These are phyloP conservation scores for Hydrozoanthus tunicans DNA, from an alignment of 64 coral and sea anemone genomes.

Conservation along the genomic window DNA sequence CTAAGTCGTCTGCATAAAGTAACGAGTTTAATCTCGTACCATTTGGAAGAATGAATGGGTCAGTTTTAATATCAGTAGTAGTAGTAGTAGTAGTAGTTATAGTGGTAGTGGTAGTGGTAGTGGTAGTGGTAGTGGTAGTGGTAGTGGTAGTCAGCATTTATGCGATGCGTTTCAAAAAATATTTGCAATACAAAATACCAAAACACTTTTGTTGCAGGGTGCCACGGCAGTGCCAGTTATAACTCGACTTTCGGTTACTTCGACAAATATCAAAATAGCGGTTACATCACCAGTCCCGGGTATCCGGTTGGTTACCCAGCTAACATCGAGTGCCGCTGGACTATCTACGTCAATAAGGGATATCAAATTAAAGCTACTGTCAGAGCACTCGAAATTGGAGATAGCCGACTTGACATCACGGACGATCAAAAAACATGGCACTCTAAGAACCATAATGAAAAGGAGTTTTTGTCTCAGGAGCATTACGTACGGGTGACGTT, in stretches of 20 bases:
- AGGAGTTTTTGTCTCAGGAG: too few species aligned
- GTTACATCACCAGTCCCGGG: conserved; percentile 67
- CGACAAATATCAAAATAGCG: conserved; percentile 61
- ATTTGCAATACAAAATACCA: not conserved
- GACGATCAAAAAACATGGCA: too few species aligned
- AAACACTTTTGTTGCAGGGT: not conserved
- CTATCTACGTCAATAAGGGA: conserved; percentile 55
- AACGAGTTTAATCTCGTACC: not conserved
- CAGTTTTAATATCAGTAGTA: not conserved
- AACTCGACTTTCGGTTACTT: conserved; percentile 71
- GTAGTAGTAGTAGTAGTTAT: not conserved
- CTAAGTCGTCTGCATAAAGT: too few species aligned
- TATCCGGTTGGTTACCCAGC: conserved; percentile 53
- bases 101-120: not conserved
- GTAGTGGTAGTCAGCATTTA: not conserved
- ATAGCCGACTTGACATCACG: too few species aligned
- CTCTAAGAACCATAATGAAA: too few species aligned
- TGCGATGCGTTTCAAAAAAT: not conserved
- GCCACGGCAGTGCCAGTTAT: not conserved
- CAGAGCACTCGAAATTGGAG: conserved; percentile 4
- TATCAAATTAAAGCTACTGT: conserved; percentile 47
- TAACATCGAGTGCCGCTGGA: conserved; percentile 67
- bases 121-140: not conserved
- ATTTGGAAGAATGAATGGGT: not conserved
- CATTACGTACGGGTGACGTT: too few species aligned